Evolutionary conservation across 1,140 invertebrate genomes (phyloP), one percentile per base, ranked within the genome.

Genomic region (Drosophila bocki): DNA sequence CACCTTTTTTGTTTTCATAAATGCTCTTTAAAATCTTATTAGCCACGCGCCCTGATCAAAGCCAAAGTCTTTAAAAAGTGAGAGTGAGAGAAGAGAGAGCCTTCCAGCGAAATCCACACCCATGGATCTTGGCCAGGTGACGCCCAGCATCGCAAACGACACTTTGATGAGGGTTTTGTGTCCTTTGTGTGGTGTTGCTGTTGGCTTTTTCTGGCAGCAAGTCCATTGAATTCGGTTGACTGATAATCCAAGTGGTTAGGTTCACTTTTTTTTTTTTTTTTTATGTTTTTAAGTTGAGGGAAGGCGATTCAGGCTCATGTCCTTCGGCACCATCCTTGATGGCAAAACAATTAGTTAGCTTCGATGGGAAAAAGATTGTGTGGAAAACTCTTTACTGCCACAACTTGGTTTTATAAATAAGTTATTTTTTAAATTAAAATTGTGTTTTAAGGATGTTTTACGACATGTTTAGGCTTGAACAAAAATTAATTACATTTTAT

Each of bases 1-100:
- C 2, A 19, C 12, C 9, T 9, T 15, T 26, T 22, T 29, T 48
- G 47, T 48, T 29, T 64, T 45, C 62, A 67, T 69, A 64, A 84
- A 84, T 75, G 61, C 54, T 51, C 81, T 79, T 81, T 75, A 75
- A 90, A 88, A 90, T 88, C 69, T 63, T 74, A 90, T 88, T 88
- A 88, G 78, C 59, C 48, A 60, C 57, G 53, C 57, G 53, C 37
- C 13, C 58, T 80, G 83, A 85, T 86, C 82, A 86, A 87, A 87
- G 83, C 15, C n/a, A 17, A 63, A 32, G 26, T 70, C 65, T 44
- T 69, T 47, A 68, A 61, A 44, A 32, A 9, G 13, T 3, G 22
- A 11, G 3, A 32, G 33, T 11, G 13, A n/a, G 29, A 7, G 26
- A 29, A 29, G 26, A 29, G 26, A 17, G 15, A 19, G 42, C 37